Base-by-base conservation (phyloP, 2,888 invertebrate genomes). In the Agonopterix arenella region DNA sequence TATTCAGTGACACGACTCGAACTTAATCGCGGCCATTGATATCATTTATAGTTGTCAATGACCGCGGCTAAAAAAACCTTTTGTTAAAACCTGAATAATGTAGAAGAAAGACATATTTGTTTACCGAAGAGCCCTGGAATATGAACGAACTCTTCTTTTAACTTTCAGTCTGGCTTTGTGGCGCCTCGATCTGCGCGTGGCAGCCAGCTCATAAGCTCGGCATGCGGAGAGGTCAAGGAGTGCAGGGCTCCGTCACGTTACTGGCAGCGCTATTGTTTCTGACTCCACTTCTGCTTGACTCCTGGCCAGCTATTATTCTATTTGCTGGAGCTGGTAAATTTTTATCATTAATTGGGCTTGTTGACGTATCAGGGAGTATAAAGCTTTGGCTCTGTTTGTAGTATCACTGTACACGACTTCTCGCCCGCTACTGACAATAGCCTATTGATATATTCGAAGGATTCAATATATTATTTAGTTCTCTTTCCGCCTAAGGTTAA, bases 251-350 rank as follows among this genome's bases (percentile, higher is more conserved):
- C 47, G 56, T 90, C 9, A 84, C 90, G 2, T 72, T 91, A 66
- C 62, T 86, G 47, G 81, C 88, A 40, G 85, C 92, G 44, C 64
- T 90, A 36, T 70, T 84, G 61, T 90, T 93, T 49, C 84, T 90
- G 2, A 90, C 91, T 3, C 91, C 91, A 11, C 74, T 92, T 44
- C 69, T 93, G 11, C 68, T 90, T 4, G 90, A 90, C 60, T 91
- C 92, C 42, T 92, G 92, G 91, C 90, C 91, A 38, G 91, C 92
- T 18, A 84, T 92, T 44, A 73, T 91, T 5, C 82, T 92, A 45
- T 92, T 92, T 80, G 83, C 91, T 52, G 78, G 88, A 52, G 91
- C 92, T 66, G 92, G 92, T 92, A 76, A 62, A 42, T 28, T 28
- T 18, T 28, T 5, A 7, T 28, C 28, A 28, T 28, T 43, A 18